Evolutionary conservation across 2,113 vertebrate species (phyloP).

Genomic region (Guaruba guarouba): DNA sequence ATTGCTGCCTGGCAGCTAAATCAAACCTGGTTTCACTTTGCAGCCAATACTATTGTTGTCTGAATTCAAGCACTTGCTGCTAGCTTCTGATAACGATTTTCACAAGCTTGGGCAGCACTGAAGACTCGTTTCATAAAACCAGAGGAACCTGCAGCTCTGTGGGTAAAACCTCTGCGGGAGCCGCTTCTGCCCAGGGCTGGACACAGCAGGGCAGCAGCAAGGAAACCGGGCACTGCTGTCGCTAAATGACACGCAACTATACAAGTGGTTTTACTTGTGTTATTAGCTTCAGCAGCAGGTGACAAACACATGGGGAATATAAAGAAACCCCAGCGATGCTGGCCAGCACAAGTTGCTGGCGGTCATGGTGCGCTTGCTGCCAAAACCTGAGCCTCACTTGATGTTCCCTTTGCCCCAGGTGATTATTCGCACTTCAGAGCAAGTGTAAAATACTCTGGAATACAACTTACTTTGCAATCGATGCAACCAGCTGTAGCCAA

Average conservation of each 20-base stretch:
- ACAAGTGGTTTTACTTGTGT: background rate
- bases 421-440: background rate
- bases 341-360: too few species aligned
- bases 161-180: background rate
- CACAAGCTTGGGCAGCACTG: background rate
- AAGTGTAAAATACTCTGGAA: background rate
- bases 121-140: background rate
- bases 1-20: background rate
- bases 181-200: accelerated
- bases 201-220: background rate
- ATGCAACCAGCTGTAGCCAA: too few species aligned
- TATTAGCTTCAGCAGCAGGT: background rate
- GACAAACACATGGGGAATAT: background rate
- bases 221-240: background rate
- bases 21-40: slow-evolving; percentile 5
- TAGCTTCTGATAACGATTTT: background rate
- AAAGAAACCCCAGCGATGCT: background rate
- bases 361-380: accelerated
- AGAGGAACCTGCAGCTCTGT: background rate
- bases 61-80: background rate
- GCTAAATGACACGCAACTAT: background rate
- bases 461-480: background rate
- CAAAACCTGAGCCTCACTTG: background rate
- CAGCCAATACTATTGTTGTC: background rate
- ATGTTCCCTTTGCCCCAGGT: background rate